Conservation (phyloP, 2,888 invertebrate species). For the Andrena camellia region DNA sequence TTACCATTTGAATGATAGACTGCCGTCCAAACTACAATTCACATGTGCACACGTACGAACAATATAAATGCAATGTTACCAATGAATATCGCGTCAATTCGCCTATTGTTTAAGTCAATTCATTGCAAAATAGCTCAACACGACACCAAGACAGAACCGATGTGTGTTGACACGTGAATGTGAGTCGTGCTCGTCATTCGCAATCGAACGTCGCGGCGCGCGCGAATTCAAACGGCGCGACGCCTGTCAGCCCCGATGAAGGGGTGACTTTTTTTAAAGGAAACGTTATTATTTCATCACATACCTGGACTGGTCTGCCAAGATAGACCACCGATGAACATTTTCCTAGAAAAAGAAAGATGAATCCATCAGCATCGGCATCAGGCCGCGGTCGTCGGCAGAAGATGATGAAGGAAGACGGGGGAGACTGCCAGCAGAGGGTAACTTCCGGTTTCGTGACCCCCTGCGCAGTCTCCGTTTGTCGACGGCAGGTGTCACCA, state of each 20-base stretch:
- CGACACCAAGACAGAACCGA: too few species aligned
- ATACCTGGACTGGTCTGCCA: slow-evolving; percentile 99
- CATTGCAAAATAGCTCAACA: too few species aligned
- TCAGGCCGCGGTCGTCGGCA: slow-evolving; percentile 72
- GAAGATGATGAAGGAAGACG: slow-evolving; percentile 74
- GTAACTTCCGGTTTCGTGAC: slow-evolving; percentile 75
- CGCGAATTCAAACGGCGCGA: neutral
- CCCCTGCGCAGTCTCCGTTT: slow-evolving; percentile 77
- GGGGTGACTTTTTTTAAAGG: neutral
- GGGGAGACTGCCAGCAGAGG: slow-evolving; percentile 77
- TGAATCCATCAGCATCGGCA: slow-evolving; percentile 80
- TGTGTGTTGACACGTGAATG: too few species aligned
- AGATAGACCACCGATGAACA: slow-evolving; percentile 99
- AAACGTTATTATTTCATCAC: slow-evolving; percentile 18
- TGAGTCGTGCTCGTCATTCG: too few species aligned
- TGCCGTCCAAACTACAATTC: too few species aligned
- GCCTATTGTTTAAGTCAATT: too few species aligned
- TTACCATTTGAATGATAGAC: too few species aligned
- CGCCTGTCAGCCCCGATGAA: neutral
- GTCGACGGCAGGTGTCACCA: slow-evolving; percentile 81
- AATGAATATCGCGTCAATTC: too few species aligned
- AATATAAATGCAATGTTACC: too few species aligned
- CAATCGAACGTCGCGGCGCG: neutral
- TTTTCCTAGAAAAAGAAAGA: slow-evolving; percentile 96
- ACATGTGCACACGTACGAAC: too few species aligned